Base-by-base conservation (phyloP, 1,140 invertebrate species). In the Euwallacea similis region DNA sequence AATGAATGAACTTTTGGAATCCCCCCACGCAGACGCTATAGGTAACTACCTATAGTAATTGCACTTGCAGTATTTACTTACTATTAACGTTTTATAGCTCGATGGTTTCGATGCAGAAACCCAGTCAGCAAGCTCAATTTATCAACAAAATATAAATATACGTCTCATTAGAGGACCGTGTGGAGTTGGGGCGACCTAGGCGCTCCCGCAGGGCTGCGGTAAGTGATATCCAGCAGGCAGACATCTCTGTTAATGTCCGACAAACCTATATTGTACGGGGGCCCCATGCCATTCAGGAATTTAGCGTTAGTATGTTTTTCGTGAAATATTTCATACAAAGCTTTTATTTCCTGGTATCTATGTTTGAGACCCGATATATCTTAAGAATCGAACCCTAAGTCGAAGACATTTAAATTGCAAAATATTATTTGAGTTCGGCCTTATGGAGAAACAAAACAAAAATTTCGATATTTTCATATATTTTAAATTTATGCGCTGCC, bases 101-200 rank as follows among this genome's bases (percentile, higher is more conserved):
- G 21, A 33, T 33, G 21, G 21, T 1, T 33, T 33, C 21, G 21
- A 4, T 33, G 21, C 21, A 33, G 21, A 33, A 33, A 33, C 21
- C 21, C 21, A 4, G 21, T 33, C 21, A 4, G 21, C 21, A 33
- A 33, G 21, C 21, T 33, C 67, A 73, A 73, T 73, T 73, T 73
- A 73, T 73, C 72, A 73, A 73, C 60, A 65, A 67, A 73, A 72
- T 73, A 73, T 73, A 73, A 73, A 73, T 73, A 66, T 70, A 73
- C 53, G 72, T 70, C 72, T 73, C 67, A 73, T 73, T 73, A 73
- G 61, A 65, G 33, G 46, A 61, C 44, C 72, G 68, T 73, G 72
- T 69, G 61, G 62, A 60, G 67, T 46, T 61, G 56, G 42, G 66
- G 59, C 65, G 61, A 62, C 60, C 66, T 9, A 13, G 43, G 54